Conservation (phyloP, 2,113 vertebrate species). For the Tragelaphus strepsiceros region DNA sequence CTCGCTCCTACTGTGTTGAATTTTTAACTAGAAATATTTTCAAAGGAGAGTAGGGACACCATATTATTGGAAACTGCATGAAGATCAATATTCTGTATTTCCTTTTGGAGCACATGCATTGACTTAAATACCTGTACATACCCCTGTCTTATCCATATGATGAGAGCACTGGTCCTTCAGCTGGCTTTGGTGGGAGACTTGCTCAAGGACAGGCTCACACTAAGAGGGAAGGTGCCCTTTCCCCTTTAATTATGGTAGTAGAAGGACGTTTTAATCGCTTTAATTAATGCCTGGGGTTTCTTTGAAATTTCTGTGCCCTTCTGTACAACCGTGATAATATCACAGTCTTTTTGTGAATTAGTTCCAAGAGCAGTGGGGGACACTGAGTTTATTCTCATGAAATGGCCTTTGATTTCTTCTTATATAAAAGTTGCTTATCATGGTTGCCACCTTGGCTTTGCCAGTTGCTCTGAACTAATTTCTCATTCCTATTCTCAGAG, state of each 20-base stretch:
- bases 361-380: background rate
- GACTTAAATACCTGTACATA: background rate
- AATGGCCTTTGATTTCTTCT: conserved; percentile 57
- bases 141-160: background rate
- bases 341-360: background rate
- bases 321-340: conserved; percentile 6
- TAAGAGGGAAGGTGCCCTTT: background rate
- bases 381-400: background rate
- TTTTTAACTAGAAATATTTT: background rate
- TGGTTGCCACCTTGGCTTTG: conserved; percentile 40
- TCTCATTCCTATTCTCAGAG: conserved; percentile 15
- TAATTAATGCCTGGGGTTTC: conserved; percentile 39
- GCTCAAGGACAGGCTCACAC: background rate
- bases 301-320: conserved; percentile 29
- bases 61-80: background rate
- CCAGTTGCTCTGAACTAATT: conserved; percentile 29
- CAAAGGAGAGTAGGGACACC: background rate
- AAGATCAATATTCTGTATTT: background rate
- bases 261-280: conserved; percentile 38
- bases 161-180: background rate
- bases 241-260: background rate
- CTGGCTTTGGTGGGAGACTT: background rate
- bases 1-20: background rate
- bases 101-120: background rate
- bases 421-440: conserved; percentile 44